phyloP scores from a whole-genome alignment of 2,888 invertebrate species.

The Nycteola revayana region DNA sequence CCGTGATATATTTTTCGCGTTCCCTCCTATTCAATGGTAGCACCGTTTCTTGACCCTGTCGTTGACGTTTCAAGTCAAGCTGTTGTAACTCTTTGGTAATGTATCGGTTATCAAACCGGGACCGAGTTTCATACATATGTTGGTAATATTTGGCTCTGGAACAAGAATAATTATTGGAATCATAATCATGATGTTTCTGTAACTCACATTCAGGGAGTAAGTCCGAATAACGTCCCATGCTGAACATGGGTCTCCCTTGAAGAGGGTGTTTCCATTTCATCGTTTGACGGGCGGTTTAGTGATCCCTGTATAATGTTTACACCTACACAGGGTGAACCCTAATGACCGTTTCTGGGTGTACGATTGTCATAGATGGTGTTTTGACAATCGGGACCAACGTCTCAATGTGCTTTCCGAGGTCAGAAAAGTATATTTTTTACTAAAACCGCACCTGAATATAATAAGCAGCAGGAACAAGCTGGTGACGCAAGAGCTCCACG shows the following conservation, averaged over 20 bases:
- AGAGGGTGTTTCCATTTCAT: too few relatives aligned
- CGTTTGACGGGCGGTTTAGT: too few relatives aligned
- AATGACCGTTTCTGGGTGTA: too few relatives aligned
- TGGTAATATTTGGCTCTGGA: slow-evolving; percentile 87
- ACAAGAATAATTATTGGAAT: slow-evolving; percentile 9
- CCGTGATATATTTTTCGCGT: slow-evolving; percentile 83
- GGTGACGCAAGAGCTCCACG: slow-evolving; percentile 84
- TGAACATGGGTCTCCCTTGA: too few relatives aligned
- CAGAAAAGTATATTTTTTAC: slow-evolving; percentile 1
- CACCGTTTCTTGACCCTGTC: slow-evolving; percentile 83
- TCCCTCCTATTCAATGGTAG: slow-evolving; percentile 86
- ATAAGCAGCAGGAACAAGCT: slow-evolving; percentile 84
- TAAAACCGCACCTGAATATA: slow-evolving; percentile 76
- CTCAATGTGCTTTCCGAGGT: too few relatives aligned
- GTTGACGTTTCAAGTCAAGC: slow-evolving; percentile 83
- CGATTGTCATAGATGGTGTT: too few relatives aligned
- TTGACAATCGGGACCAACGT: too few relatives aligned
- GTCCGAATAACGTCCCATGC: too few relatives aligned
- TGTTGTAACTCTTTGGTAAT: slow-evolving; percentile 84
- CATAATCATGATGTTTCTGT: too few relatives aligned
- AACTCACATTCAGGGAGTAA: too few relatives aligned
- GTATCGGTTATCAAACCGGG: slow-evolving; percentile 87
- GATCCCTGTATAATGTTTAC: too few relatives aligned
- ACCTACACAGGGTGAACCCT: too few relatives aligned
- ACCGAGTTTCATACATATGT: slow-evolving; percentile 85